Percentiles rank a stretch among this genome's conserved stretches.
Conservation (phyloP, 2,113 vertebrate genomes). For the Coregonus clupeaformis region DNA sequence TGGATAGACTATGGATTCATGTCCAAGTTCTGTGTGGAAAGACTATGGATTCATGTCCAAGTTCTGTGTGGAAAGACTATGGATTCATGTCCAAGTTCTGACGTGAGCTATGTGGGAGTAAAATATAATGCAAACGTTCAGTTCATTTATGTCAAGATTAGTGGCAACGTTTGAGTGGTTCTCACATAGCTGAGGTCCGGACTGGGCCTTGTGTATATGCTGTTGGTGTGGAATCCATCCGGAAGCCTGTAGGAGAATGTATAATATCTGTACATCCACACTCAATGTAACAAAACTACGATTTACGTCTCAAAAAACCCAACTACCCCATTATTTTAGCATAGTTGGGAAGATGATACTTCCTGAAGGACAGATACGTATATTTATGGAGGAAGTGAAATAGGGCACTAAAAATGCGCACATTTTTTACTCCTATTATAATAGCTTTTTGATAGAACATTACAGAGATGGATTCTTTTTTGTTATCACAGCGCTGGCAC, state of each 20-base stretch:
- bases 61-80: too few relatives aligned
- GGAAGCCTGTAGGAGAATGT: slow-evolving; percentile 33
- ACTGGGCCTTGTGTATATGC: neutral
- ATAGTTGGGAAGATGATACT: neutral
- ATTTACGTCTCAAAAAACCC: neutral
- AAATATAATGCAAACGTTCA: too few relatives aligned
- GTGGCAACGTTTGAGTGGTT: too few relatives aligned
- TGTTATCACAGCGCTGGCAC: slow-evolving; percentile 25
- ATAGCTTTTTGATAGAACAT: neutral
- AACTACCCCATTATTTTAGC: neutral
- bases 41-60: too few relatives aligned
- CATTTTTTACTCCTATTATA: fast-evolving
- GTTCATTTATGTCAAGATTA: too few relatives aligned
- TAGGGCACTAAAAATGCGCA: neutral
- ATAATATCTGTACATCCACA: slow-evolving; percentile 12
- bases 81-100: too few relatives aligned
- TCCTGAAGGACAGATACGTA: slow-evolving; percentile 33
- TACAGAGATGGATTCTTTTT: slow-evolving; percentile 29
- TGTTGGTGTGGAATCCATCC: neutral
- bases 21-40: too few relatives aligned
- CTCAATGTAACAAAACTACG: slow-evolving; percentile 16
- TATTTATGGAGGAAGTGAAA: slow-evolving; percentile 29
- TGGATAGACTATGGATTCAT: too few relatives aligned
- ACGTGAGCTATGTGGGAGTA: too few relatives aligned
- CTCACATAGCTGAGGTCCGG: neutral